phyloP scores from a whole-genome alignment of 1,140 invertebrate genomes.

The Cydia amplana region DNA sequence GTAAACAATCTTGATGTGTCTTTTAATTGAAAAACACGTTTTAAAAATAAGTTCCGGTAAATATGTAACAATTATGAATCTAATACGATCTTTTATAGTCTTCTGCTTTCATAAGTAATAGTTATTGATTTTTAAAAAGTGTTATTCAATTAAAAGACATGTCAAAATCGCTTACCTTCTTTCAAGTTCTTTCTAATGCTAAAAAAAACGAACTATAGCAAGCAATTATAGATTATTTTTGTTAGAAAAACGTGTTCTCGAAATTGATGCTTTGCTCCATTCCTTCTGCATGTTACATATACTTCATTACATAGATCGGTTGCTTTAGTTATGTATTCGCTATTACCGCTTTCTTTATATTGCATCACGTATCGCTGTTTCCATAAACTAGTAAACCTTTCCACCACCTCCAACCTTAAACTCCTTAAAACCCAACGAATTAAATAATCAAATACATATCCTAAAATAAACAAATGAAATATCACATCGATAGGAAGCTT shows the following conservation, averaged over 20 bases:
- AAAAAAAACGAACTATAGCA: no score
- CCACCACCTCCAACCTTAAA: slow-evolving; percentile 22
- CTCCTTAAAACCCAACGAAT: slow-evolving; percentile 12
- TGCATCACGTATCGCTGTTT: slow-evolving; percentile 28
- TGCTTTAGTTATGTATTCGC: slow-evolving; percentile 13
- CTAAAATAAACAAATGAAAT: slow-evolving; percentile 37
- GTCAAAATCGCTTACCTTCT: no score
- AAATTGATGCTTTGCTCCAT: slow-evolving; percentile 40
- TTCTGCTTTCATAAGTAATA: no score
- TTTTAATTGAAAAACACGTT: no score
- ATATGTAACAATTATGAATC: no score
- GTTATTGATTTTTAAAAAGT: no score
- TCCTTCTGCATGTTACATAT: slow-evolving; percentile 41
- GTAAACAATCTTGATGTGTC: no score
- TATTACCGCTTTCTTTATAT: slow-evolving; percentile 17
- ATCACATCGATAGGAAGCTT: slow-evolving; percentile 51
- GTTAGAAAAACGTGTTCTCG: slow-evolving; percentile 39
- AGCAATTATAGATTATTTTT: background rate
- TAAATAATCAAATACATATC: background rate
- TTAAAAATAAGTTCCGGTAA: no score
- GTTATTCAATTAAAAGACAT: no score
- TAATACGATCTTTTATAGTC: no score
- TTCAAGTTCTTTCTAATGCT: no score
- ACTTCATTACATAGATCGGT: slow-evolving; percentile 32
- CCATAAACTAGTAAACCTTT: slow-evolving; percentile 33